Evolutionary conservation across 2,888 invertebrate genomes (phyloP), one percentile per base, ranked within the genome.

Genomic region (Zaprionus obscuricornis): DNA sequence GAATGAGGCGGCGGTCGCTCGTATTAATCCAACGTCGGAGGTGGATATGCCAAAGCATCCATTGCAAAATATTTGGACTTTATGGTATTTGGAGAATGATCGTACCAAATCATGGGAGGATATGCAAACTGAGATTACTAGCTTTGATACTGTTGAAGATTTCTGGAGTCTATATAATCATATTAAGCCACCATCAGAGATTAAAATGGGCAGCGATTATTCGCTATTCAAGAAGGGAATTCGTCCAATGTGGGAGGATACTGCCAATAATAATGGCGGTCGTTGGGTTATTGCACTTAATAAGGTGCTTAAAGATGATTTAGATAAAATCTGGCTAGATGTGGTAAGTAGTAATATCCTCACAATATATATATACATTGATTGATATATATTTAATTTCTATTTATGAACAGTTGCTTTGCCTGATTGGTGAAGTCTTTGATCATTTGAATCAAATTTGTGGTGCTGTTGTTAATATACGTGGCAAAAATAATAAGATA

Each of bases 51-150:
- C n/a, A n/a, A 29, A 29, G 7, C 97, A 98, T 91, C 97, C 97
- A 3, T 91, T 98, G 66, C 96, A 98, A 89, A 95, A 96, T 90
- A 94, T 93, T 47, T 98, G 98, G 98, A 97, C 97, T 7, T 92
- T 99, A 64, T 98, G 98, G 98, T 98, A 97, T 90, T 97, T 94
- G 88, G 98, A 98, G 89, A 95, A 95, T 85, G 97, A 97, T 90
- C 94, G 95, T 88, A 68, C 72, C 16, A 94, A 93, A 85, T 92
- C 93, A 57, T 98, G 98, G 98, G 95, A 96, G 89, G 95, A 97
- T 77, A 96, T 97, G 90, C 94, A 97, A 86, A 95, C 96, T 87
- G 94, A 97, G 90, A 94, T 98, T 46, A 96, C 96, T 47, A 95
- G 95, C 65, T 97, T 98, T 90, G 94, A 95, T 88, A 97, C 97